Conservation (phyloP, 2,888 invertebrate species). For the Melieria crassipennis region DNA sequence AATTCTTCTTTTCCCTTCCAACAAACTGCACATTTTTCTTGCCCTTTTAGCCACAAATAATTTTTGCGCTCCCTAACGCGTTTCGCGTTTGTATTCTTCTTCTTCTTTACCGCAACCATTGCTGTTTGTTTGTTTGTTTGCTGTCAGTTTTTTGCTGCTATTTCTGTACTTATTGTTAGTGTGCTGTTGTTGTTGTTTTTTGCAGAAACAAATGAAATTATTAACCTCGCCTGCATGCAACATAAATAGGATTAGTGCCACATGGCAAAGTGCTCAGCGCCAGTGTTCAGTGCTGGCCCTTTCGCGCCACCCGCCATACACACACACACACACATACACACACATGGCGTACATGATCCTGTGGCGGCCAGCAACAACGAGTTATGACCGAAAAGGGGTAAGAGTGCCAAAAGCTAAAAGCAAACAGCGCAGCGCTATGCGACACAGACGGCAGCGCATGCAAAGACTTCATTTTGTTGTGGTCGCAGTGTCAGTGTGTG, state of each 20-base stretch:
- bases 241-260: conserved; percentile 36
- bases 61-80: too few relatives aligned
- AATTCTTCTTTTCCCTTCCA: too few relatives aligned
- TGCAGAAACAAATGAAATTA: conserved; percentile 32
- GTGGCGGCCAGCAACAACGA: conserved; percentile 8
- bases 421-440: conserved; percentile 9
- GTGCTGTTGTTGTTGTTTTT: neutral
- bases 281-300: conserved; percentile 14
- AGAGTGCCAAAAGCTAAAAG: conserved; percentile 22
- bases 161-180: neutral
- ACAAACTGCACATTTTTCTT: neutral
- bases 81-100: conserved; percentile 7
- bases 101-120: conserved; percentile 23
- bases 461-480: conserved; percentile 31
- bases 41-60: neutral
- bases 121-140: conserved; percentile 3
- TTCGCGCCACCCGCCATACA: conserved; percentile 19
- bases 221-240: conserved; percentile 35
- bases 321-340: neutral
- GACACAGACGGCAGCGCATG: conserved; percentile 10
- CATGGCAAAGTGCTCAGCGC: conserved; percentile 24
- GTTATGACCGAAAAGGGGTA: conserved; percentile 18
- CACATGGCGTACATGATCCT: neutral
- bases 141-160: neutral
- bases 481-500: conserved; percentile 13